These are phyloP conservation scores for Anaspis maculata DNA, from an alignment of 2,888 invertebrate genomes.

Conservation along the genomic window DNA sequence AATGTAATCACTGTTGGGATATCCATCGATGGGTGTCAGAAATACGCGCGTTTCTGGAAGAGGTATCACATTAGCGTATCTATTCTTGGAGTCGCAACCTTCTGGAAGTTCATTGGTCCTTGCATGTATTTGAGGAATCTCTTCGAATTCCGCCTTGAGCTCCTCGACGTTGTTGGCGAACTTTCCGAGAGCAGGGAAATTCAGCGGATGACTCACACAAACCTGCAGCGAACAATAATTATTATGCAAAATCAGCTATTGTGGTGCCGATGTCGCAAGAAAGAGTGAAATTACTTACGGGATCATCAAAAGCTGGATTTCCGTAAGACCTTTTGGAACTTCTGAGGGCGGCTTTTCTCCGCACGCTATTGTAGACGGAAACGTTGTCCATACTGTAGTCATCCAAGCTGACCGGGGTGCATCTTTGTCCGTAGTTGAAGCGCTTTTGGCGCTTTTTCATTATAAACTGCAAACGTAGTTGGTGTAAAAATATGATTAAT, in stretches of 20 bases:
- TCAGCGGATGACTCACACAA: conserved; percentile 66
- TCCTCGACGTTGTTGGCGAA: conserved; percentile 63
- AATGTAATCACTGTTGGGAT: conserved; percentile 80
- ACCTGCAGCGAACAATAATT: no score
- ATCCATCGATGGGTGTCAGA: conserved; percentile 61
- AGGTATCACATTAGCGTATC: conserved; percentile 92
- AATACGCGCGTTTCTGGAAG: conserved; percentile 84
- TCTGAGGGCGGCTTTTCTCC: conserved; percentile 65
- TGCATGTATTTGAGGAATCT: conserved; percentile 71
- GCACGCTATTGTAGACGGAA: conserved; percentile 69
- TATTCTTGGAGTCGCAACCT: conserved; percentile 84
- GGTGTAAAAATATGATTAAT: no score
- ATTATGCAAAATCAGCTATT: no score
- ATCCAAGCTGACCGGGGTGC: conserved; percentile 80
- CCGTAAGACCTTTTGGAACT: conserved; percentile 82
- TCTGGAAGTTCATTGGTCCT: conserved; percentile 74
- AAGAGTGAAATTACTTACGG: conserved; percentile 55
- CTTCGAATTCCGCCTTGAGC: conserved; percentile 72
- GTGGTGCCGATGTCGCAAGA: no score
- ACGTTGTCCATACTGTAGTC: conserved; percentile 87
- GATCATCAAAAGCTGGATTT: conserved; percentile 85
- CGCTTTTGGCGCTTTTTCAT: conserved; percentile 75
- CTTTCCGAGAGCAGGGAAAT: conserved; percentile 67
- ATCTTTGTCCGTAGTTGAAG: conserved; percentile 76
- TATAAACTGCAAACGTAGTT: conserved; percentile 49